These are phyloP conservation scores for Saturnia pavonia DNA, from an alignment of 2,888 invertebrate genomes.

Conservation along the genomic window DNA sequence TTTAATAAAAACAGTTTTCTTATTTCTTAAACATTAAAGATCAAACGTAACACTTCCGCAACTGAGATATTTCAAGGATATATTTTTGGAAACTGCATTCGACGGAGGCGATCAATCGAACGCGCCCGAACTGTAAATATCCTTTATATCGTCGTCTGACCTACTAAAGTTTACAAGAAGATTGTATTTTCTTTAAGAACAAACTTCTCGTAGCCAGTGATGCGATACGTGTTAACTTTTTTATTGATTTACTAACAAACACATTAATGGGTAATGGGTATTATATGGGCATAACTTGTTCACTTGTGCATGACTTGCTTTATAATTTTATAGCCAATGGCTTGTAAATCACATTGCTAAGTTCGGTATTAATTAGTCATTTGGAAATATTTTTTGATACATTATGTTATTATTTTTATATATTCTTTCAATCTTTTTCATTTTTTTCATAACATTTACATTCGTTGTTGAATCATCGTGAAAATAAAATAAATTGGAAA, in stretches of 20 bases:
- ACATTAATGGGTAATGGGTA: not conserved
- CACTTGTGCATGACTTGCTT: not conserved
- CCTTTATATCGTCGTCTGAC: constrained; percentile 29
- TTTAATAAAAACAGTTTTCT: constrained; percentile 5
- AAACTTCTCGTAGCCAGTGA: constrained; percentile 12
- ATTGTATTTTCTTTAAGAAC: constrained; percentile 31
- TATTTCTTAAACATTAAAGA: constrained; percentile 15
- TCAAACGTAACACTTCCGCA: constrained; percentile 24
- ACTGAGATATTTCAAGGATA: constrained; percentile 28
- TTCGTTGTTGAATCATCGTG: no score
- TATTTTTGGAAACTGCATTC: constrained; percentile 58
- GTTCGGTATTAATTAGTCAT: not conserved
- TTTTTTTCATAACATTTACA: no score
- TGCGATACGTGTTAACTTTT: not conserved
- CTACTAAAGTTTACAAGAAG: constrained; percentile 35
- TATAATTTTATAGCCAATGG: not conserved
- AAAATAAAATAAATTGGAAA: no score
- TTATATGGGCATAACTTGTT: not conserved
- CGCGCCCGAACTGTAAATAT: constrained; percentile 48
- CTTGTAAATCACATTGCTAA: not conserved
- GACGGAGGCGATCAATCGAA: constrained; percentile 50
- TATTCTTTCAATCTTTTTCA: no score
- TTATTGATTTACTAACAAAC: not conserved
- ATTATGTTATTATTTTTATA: not conserved
- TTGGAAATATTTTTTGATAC: not conserved